These are phyloP conservation scores for Ptychodera flava DNA, from an alignment of 35 echinoderm and acorn worm species.

Conservation along the genomic window DNA sequence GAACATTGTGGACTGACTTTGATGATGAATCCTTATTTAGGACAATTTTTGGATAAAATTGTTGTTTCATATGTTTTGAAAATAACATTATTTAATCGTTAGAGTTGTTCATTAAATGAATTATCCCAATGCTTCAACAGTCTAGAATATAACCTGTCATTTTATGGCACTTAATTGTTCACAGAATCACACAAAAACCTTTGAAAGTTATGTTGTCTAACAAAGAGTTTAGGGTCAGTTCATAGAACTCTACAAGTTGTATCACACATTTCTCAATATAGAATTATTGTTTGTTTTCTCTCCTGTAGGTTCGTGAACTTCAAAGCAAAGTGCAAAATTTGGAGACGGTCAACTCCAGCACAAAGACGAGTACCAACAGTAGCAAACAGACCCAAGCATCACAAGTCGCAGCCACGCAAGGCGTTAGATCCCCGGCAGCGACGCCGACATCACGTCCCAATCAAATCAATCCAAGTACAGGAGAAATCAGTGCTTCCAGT, in stretches of 20 bases:
- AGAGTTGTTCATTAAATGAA: background rate
- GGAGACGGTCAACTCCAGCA: constrained; percentile 2
- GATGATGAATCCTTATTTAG: no score
- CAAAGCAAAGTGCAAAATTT: constrained; percentile 46
- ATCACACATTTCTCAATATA: no score
- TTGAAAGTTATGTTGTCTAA: no score
- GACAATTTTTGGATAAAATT: no score
- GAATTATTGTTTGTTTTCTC: constrained; percentile 1
- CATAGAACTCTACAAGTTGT: no score
- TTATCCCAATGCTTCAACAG: background rate
- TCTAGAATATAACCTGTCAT: background rate
- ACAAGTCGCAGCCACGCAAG: no score
- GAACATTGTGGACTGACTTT: no score
- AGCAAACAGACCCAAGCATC: no score
- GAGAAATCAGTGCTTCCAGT: constrained; percentile 66
- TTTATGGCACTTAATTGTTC: no score
- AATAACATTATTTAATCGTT: background rate
- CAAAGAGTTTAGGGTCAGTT: no score
- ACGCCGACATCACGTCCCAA: constrained; percentile 40
- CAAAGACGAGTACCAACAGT: no score
- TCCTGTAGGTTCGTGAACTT: constrained; percentile 57
- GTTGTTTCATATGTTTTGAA: background rate
- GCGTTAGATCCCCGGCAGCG: constrained; percentile 34
- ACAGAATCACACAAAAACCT: no score
- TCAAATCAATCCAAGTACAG: constrained; percentile 86